Evolutionary conservation across 2,113 vertebrate species (phyloP).

Genomic region (Pterocles orientalis): DNA sequence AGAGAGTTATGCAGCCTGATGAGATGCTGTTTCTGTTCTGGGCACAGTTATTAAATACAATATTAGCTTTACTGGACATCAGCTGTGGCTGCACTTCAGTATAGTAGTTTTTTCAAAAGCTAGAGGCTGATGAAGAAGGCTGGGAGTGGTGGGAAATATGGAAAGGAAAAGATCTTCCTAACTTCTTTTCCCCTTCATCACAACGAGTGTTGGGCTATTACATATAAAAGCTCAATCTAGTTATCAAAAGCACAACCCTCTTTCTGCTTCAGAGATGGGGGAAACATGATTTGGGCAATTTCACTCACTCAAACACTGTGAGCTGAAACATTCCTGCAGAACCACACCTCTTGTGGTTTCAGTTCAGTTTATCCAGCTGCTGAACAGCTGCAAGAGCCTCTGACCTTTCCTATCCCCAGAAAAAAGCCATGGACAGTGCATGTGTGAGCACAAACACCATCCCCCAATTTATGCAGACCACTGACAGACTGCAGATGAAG

Average conservation of each 20-base stretch:
- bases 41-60: neutral
- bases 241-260: neutral
- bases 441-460: fast-evolving
- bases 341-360: neutral
- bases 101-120: neutral
- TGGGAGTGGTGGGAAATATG: neutral
- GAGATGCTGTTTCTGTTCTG: neutral
- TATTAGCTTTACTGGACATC: neutral
- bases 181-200: neutral
- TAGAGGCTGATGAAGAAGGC: neutral
- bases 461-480: fast-evolving
- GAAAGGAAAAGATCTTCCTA: neutral
- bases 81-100: neutral
- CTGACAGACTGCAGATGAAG: neutral
- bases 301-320: neutral
- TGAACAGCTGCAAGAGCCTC: fast-evolving
- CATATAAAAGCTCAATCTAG: neutral
- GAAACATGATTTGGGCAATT: neutral
- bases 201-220: neutral
- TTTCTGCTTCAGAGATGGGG: neutral
- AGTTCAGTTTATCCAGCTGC: neutral
- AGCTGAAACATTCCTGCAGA: neutral
- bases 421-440: fast-evolving
- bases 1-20: neutral
- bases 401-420: neutral